Percentiles rank a stretch among this genome's conserved stretches.
Conservation (phyloP, 2,797 vertebrate genomes). For the Limnodromus scolopaceus region DNA sequence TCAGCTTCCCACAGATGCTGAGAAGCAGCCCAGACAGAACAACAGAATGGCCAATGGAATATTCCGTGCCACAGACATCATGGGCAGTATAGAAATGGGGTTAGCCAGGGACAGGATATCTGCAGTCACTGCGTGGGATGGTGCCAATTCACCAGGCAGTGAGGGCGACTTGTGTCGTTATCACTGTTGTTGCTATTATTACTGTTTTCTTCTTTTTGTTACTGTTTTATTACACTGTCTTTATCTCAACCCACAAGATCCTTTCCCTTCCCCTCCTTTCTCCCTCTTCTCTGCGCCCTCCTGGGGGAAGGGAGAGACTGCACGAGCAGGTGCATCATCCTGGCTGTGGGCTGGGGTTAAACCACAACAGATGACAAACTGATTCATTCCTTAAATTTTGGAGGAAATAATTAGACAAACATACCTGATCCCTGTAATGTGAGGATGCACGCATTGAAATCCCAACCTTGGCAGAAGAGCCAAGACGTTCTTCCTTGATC, state of each 20-base stretch:
- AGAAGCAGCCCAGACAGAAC: background rate
- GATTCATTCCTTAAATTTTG: background rate
- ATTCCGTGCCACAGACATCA: background rate
- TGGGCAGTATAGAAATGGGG: background rate
- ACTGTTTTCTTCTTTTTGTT: background rate
- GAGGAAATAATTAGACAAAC: background rate
- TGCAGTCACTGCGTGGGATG: background rate
- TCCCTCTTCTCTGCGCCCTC: background rate
- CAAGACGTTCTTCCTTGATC: background rate
- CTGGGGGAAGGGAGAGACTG: background rate
- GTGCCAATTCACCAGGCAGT: background rate
- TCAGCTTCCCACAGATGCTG: background rate
- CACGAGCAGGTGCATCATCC: background rate
- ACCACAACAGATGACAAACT: background rate
- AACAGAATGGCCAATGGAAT: background rate
- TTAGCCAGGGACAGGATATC: background rate
- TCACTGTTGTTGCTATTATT: background rate
- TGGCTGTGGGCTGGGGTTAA: background rate
- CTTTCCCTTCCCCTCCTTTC: no score
- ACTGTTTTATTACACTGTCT: background rate
- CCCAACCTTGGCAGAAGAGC: background rate
- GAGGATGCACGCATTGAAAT: accelerated
- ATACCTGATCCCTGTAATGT: background rate
- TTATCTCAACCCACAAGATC: background rate
- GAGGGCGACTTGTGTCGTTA: background rate